Evolutionary conservation across 2,888 invertebrate genomes (phyloP), one percentile per base, ranked within the genome.

Genomic region (Cantharis nigra): DNA sequence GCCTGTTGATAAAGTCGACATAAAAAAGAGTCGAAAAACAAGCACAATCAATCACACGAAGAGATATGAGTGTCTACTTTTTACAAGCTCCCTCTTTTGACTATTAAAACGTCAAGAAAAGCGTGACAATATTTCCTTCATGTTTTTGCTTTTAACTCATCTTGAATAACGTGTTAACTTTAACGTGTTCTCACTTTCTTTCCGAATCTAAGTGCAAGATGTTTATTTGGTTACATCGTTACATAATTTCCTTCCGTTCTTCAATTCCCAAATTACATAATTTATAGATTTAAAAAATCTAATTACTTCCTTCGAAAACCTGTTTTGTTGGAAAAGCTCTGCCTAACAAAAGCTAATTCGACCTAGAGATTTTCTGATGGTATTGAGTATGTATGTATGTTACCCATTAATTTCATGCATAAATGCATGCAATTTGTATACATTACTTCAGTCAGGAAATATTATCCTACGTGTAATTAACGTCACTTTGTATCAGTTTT

Each of bases 341-440:
- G 71, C 75, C 74, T 71, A 67, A 75, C 62, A 63, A 28, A 69
- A 72, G 75, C 28, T 78, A 81, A 80, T 81, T 82, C 79, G 80
- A 79, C 79, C 69, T 77, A 77, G 78, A 81, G 79, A 80, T 79
- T 75, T 78, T 76, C 75, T 75, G 78, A 77, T 79, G 80, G 79
- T 82, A 82, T 80, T 74, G 81, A 80, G 80, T 80, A 80, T 49
- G 49, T 49, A 49, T 49, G 49, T 49, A 49, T 80, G 81, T 80
- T 75, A 78, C 77, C 81, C 80, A 83, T 83, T 82, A 83, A 83
- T 83, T 83, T 83, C 83, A 83, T 83, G 81, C 82, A 83, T 83
- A 83, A 83, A 83, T 83, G 81, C 82, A 83, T 83, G 83, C 81
- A 83, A 83, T 83, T 83, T 83, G 82, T 81, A 80, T 80, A 82